Conservation (phyloP, 2,797 vertebrate genomes). For the Squalus acanthias region DNA sequence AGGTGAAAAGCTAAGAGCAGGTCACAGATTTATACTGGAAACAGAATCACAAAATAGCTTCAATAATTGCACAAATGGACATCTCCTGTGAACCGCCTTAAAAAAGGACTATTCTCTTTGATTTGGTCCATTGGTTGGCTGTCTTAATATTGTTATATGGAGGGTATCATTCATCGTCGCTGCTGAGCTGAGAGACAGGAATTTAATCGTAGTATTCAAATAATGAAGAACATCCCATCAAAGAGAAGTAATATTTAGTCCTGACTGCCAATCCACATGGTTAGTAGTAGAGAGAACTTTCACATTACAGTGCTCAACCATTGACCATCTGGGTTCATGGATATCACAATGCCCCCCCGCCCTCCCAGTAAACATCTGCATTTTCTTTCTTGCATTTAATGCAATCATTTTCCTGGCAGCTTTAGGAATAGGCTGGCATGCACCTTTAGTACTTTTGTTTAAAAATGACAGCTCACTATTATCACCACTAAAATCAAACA, state of each 20-base stretch:
- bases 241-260: not conserved
- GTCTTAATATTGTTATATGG: not conserved
- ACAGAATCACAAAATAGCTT: not conserved
- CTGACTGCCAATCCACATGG: not conserved
- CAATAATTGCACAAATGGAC: not conserved
- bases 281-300: not conserved
- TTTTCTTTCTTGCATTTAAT: slow-evolving; percentile 5
- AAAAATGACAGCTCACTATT: not conserved
- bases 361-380: not conserved
- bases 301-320: not conserved
- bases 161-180: not conserved
- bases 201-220: not conserved
- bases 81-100: not conserved
- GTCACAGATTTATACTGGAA: not conserved
- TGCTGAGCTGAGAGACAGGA: not conserved
- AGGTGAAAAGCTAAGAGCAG: not conserved
- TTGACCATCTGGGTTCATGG: not conserved
- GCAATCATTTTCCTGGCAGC: not conserved
- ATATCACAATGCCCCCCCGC: not conserved
- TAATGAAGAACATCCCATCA: not conserved
- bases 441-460: not conserved
- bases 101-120: not conserved
- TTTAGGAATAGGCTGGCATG: not conserved
- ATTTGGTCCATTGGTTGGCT: not conserved
- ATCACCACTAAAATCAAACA: not conserved